Evolutionary conservation across 2,888 invertebrate species (phyloP), one percentile per base, ranked within the genome.

Genomic region (Ochropleura leucogaster): DNA sequence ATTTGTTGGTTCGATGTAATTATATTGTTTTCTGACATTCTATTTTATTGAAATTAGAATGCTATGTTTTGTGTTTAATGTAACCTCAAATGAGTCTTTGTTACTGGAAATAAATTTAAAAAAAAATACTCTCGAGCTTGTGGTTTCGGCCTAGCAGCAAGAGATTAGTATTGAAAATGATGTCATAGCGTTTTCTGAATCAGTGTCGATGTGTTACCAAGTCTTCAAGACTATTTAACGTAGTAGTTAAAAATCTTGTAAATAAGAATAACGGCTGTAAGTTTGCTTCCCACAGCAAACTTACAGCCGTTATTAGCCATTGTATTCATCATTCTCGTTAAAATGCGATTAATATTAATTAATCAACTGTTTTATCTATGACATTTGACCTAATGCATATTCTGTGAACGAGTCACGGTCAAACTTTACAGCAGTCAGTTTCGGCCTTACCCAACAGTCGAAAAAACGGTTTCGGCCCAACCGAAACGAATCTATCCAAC

Each of bases 391-490:
- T 53, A 1, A 7, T 1, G 12, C 30, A n/a, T 5, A 42, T 14
- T n/a, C n/a, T 57, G 9, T 16, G 12, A 16, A 40, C 6, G 10
- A 30, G n/a, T n/a, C 20, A 40, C 4, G 30, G n/a, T 30, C 49
- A 44, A 46, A 40, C 7, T 47, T 67, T 7, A 14, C 20, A 10
- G 44, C 6, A 57, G 9, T 7, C 14, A 46, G 55, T 55, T 79
- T 79, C 73, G 73, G 77, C 76, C 30, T 16, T 7, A 0, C 3
- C n/a, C 6, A 1, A 44, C 53, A 47, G 16, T 57, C 77, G 51
- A 67, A 76, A 20, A 8, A 7, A 8, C 20, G n/a, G 70, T 77
- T 71, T 82, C 71, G 77, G 78, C 55, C 20, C 9, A 75, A 68
- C 5, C 20, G 18, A 40, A 14, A 64, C 20, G 0, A 42, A 30